phyloP scores from a whole-genome alignment of 2,797 vertebrate genomes.

The Micromesistius poutassou region DNA sequence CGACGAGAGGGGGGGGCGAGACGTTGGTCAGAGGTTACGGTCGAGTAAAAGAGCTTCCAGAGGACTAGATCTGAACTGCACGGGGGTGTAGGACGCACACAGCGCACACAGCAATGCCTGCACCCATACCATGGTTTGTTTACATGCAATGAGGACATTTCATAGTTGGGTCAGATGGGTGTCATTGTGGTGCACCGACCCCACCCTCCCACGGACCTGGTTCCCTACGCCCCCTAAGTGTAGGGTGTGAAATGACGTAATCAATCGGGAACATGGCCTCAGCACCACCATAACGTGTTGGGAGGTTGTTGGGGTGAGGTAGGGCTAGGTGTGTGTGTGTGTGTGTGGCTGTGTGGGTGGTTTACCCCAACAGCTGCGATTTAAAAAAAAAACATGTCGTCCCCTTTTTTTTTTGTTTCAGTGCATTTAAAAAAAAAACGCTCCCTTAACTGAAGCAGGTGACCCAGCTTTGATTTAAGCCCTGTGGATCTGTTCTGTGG shows the following conservation, averaged over 20 bases:
- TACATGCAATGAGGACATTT: too few species aligned
- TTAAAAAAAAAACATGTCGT: neutral
- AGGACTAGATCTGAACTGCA: too few species aligned
- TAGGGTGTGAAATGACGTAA: conserved; percentile 88
- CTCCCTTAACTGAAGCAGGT: conserved; percentile 12
- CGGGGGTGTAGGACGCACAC: too few species aligned
- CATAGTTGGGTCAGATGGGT: neutral
- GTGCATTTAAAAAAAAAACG: conserved; percentile 11
- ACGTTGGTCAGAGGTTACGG: too few species aligned
- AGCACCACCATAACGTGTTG: conserved; percentile 76
- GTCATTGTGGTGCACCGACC: conserved; percentile 8
- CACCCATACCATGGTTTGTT: too few species aligned
- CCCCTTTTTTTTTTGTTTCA: neutral
- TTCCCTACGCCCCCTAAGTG: neutral
- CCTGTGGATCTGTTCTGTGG: neutral
- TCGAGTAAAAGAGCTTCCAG: too few species aligned
- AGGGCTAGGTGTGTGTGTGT: neutral
- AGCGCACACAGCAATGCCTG: too few species aligned
- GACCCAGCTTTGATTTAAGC: conserved; percentile 29
- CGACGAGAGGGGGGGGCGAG: too few species aligned
- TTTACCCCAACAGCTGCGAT: neutral
- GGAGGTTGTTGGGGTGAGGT: too few species aligned
- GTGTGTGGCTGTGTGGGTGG: neutral
- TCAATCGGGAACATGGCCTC: conserved; percentile 90
- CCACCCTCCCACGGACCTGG: neutral